These are phyloP conservation scores for Lepidurus packardi DNA, from an alignment of 1,140 invertebrate species.

Conservation along the genomic window DNA sequence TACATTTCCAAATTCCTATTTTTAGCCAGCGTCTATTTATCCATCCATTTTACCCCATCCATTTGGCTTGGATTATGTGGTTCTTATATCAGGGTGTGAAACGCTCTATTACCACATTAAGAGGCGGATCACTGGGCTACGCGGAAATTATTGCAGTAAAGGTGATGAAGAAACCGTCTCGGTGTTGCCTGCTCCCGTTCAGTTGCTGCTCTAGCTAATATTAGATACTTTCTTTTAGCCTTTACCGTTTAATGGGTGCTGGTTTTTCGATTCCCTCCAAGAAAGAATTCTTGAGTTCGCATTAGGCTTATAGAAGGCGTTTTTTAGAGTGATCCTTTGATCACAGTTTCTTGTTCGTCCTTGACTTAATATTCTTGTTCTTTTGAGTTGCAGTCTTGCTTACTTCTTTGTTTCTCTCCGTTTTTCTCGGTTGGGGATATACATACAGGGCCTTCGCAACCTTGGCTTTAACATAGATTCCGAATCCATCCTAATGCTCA, in stretches of 20 bases:
- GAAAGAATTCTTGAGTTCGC: too few species aligned
- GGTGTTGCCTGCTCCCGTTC: slow-evolving; percentile 25
- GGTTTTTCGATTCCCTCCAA: not conserved
- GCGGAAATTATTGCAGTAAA: slow-evolving; percentile 93
- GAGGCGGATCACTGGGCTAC: slow-evolving; percentile 77
- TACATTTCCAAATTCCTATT: slow-evolving; percentile 1
- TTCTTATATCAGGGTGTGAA: slow-evolving; percentile 60
- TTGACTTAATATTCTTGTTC: not conserved
- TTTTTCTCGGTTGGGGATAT: slow-evolving; percentile 34
- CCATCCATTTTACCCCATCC: slow-evolving; percentile 24
- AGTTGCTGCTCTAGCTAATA: slow-evolving; percentile 8
- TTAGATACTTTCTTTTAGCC: not conserved
- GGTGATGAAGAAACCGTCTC: slow-evolving; percentile 52
- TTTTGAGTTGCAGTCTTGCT: slow-evolving; percentile 28
- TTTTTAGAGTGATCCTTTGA: not conserved
- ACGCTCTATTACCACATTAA: slow-evolving; percentile 81
- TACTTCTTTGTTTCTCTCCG: slow-evolving; percentile 33
- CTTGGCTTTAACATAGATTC: slow-evolving; percentile 80
- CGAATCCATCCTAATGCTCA: slow-evolving; percentile 78
- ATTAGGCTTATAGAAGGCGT: too few species aligned
- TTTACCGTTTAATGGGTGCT: not conserved
- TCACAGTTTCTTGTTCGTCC: slow-evolving; percentile 34
- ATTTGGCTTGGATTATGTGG: slow-evolving; percentile 22
- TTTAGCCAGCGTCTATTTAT: slow-evolving; percentile 23
- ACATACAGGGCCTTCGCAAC: slow-evolving; percentile 72